Base-by-base conservation (phyloP, 2,113 vertebrate species). In the Craseonycteris thonglongyai region DNA sequence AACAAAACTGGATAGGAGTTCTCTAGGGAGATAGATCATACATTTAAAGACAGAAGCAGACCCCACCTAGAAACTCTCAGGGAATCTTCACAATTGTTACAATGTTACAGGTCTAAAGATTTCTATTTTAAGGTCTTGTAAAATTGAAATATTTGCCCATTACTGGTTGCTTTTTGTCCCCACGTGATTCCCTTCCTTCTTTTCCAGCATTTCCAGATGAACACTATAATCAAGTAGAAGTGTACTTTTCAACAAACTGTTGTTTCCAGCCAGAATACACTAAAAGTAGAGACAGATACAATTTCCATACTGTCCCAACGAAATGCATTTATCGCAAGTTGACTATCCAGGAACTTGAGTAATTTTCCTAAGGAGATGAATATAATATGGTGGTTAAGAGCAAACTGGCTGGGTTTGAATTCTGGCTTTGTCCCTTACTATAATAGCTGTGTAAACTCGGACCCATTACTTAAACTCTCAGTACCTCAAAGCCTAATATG, bases 11-110 rank as follows among this genome's bases (percentile, higher is more conserved):
- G 65, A 83, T 15, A 80, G 47, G 66, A 65, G 28, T 15, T 94
- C 63, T 59, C 82, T 33, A 96, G 68, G 84, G n/a, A 83, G 22
- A 16, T 51, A 51, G 49, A 66, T 96, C 88, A 91, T 54, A 66
- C 88, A 88, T 65, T 59, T 47, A 75, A 59, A 90, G 40, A 40
- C 15, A 71, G 24, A 56, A 38, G 40, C 28, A 82, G 65, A 16
- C 47, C 68, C 69, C 51, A 61, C 61, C 51, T 78, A 96, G 90
- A 94, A 91, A 91, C 33, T 71, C 45, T 59, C 81, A 56, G 42
- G 47, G n/a, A 88, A 82, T 65, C 33, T 88, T 85, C 33, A 18
- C 26, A 68, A 69, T 66, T 84, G 38, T 69, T 69, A 24, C 15
- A 69, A 71, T 84, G 38, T 69, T 69, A 24, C 15, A 79, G 24